These are phyloP conservation scores for Mythimna albipuncta DNA, from an alignment of 2,888 invertebrate species.

Conservation along the genomic window DNA sequence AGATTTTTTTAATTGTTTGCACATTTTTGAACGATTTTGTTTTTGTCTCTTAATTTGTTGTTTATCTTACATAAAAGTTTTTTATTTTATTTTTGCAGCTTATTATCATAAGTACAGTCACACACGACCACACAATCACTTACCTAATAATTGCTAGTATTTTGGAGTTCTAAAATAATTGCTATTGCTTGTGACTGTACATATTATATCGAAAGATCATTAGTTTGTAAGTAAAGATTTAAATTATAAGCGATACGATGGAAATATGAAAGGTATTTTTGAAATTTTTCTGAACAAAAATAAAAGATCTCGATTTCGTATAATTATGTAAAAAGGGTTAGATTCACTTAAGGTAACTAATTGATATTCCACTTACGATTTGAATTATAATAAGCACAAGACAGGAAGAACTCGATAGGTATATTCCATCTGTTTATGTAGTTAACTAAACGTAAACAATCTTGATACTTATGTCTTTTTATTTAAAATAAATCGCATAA, in stretches of 20 bases:
- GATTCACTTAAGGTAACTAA: background rate
- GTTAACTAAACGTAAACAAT: too few species aligned
- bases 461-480: too few species aligned
- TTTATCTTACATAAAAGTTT: background rate
- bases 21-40: background rate
- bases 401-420: too few species aligned
- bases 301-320: too few species aligned
- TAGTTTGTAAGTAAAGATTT: background rate
- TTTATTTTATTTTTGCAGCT: background rate
- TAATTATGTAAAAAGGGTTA: background rate
- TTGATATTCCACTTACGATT: background rate
- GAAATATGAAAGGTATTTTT: too few species aligned
- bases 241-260: too few species aligned
- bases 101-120: conserved; percentile 19
- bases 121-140: background rate
- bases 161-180: background rate
- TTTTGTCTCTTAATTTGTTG: background rate
- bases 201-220: background rate
- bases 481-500: too few species aligned
- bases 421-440: too few species aligned
- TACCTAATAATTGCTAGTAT: too few species aligned
- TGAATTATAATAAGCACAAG: too few species aligned
- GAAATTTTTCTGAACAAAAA: too few species aligned
- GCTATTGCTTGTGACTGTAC: conserved; percentile 31
- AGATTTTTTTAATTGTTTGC: background rate